Evolutionary conservation across 2,113 vertebrate genomes (phyloP), one percentile per base, ranked within the genome.

Genomic region (Sceloporus undulatus): DNA sequence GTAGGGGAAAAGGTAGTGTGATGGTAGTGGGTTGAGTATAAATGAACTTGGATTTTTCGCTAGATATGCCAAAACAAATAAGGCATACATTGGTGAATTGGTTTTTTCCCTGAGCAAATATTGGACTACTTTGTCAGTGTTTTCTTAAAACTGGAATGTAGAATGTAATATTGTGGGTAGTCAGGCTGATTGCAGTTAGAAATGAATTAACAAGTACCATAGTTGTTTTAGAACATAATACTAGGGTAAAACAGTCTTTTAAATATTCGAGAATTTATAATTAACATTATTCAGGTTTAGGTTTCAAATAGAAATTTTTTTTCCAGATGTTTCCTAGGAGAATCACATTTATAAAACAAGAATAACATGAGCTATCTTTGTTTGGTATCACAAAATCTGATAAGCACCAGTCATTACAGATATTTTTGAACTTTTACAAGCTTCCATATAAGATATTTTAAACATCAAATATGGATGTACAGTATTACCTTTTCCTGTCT

Each of bases 81-180:
- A 68, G 73, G 34, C 87, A 11, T 89, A 88, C 84, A 2, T 85
- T 0, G 2, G 82, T 42, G 4, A 88, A 75, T 82, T 91, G 82
- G 86, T 86, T 92, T 90, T 83, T n/a, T n/a, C 76, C 87, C 1
- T n/a, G 62, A 85, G 85, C 84, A 86, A 87, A 80, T 68, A 86
- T 86, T 84, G 87, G 91, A 40, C 90, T 91, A 78, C 84, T 90
- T 88, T 92, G 66, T 92, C 90, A 91, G 70, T 71, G n/a, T 56
- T 77, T 73, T 85, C 78, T 92, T 91, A 87, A 71, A 14, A 82
- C 87, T 79, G 74, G 65, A 80, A 84, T 80, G 94, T 79, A 70
- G 89, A 90, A 38, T 80, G 75, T 89, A 92, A 88, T 85, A 84
- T 85, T 71, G 4, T 83, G 71, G 74, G 88, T 62, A 90, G 82